These are phyloP conservation scores for Aphrocallistes beatrix DNA, from an alignment of 37 sponge, comb jelly and placozoan species.

Conservation along the genomic window DNA sequence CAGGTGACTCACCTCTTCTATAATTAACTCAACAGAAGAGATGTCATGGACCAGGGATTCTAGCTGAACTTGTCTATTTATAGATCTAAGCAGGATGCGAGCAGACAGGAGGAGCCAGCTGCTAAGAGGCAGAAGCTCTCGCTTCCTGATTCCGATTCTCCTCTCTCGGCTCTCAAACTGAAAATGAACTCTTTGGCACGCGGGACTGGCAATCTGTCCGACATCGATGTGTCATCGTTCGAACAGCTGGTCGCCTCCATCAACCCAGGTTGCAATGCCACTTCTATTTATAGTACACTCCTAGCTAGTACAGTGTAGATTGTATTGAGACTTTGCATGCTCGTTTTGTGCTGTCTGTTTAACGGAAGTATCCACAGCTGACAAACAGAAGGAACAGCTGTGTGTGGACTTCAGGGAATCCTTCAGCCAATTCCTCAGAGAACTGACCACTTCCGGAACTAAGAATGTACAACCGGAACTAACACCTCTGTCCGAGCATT, in stretches of 20 bases:
- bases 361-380: too few relatives aligned
- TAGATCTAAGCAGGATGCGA: too few relatives aligned
- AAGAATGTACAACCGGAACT: background rate
- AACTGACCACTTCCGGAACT: background rate
- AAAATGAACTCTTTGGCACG: background rate
- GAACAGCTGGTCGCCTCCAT: background rate
- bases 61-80: too few relatives aligned
- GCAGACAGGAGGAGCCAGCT: too few relatives aligned
- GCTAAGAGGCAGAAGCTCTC: too few relatives aligned
- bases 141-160: background rate
- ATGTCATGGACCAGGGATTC: too few relatives aligned
- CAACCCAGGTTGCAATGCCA: background rate
- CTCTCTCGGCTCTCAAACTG: background rate
- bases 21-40: too few relatives aligned
- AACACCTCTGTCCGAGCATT: background rate
- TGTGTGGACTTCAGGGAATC: background rate
- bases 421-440: background rate
- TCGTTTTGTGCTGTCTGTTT: too few relatives aligned
- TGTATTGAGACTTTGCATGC: too few relatives aligned
- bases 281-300: too few relatives aligned
- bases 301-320: too few relatives aligned
- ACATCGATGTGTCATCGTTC: background rate
- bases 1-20: too few relatives aligned
- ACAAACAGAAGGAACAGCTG: background rate
- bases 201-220: background rate